Conservation (phyloP, 2,113 vertebrate genomes). For the Alethe castanea region DNA sequence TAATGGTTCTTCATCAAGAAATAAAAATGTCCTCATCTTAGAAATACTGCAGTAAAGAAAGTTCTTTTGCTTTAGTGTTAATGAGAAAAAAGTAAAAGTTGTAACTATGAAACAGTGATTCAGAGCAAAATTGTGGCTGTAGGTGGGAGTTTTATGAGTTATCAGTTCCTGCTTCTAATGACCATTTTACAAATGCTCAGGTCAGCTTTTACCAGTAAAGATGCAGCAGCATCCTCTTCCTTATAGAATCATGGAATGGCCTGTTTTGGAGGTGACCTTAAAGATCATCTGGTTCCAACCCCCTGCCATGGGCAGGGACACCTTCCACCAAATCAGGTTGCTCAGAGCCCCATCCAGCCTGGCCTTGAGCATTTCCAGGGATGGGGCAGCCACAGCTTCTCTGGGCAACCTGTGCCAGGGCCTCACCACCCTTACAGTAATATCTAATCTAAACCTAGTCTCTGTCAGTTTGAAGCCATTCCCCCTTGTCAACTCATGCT, state of each 20-base stretch:
- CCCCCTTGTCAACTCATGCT: background rate
- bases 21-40: background rate
- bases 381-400: rapidly evolving
- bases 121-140: background rate
- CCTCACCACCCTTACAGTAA: background rate
- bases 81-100: background rate
- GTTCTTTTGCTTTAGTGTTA: background rate
- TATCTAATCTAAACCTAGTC: background rate
- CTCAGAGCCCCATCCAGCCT: background rate
- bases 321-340: rapidly evolving
- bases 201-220: background rate
- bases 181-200: background rate
- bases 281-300: rapidly evolving
- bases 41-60: background rate
- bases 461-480: background rate
- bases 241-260: background rate
- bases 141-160: rapidly evolving
- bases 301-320: background rate
- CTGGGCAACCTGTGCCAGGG: rapidly evolving
- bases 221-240: background rate
- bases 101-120: background rate
- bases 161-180: background rate
- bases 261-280: background rate
- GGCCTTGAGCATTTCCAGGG: background rate
- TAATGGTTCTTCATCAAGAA: background rate